Percentiles rank a stretch among this genome's conserved stretches.
These are phyloP conservation scores for Montipora foliosa DNA, from an alignment of 64 coral and sea anemone species.

Conservation along the genomic window DNA sequence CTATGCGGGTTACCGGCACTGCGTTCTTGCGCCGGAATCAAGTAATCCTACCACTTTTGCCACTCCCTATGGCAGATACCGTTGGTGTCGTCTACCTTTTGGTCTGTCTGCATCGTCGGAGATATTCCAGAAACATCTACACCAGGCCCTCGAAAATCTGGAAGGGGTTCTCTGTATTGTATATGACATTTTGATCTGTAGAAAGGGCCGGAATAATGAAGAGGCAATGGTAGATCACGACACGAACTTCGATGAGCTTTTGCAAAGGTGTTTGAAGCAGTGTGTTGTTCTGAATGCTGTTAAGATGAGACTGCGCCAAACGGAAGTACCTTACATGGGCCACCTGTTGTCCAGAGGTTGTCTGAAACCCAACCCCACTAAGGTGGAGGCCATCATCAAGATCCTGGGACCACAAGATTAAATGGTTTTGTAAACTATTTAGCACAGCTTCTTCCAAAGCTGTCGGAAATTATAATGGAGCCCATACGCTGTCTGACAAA, in stretches of 20 bases:
- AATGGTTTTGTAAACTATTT: conserved; percentile 17
- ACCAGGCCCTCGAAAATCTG: conserved; percentile 41
- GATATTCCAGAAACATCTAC: conserved; percentile 51
- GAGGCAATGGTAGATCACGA: not conserved
- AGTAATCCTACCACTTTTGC: conserved; percentile 21
- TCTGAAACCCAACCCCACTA: conserved; percentile 2
- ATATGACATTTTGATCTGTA: not conserved
- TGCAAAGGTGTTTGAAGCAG: not conserved
- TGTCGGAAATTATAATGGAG: not conserved
- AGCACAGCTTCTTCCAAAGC: not conserved
- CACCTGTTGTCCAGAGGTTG: not conserved
- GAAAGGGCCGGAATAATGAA: conserved; percentile 17
- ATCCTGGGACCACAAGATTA: conserved; percentile 22
- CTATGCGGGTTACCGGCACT: conserved; percentile 56
- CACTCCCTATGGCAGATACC: not conserved
- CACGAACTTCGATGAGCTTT: not conserved
- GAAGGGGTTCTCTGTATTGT: conserved; percentile 19
- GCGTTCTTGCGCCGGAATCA: conserved; percentile 34
- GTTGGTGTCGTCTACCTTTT: conserved; percentile 50
- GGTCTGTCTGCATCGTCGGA: conserved; percentile 20
- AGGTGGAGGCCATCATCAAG: conserved; percentile 1
- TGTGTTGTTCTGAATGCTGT: not conserved
- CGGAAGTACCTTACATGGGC: not conserved
- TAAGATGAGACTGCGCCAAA: not conserved
- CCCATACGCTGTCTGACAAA: not conserved